These are phyloP conservation scores for Oncorhynchus keta DNA, from an alignment of 2,113 vertebrate genomes.

Conservation along the genomic window DNA sequence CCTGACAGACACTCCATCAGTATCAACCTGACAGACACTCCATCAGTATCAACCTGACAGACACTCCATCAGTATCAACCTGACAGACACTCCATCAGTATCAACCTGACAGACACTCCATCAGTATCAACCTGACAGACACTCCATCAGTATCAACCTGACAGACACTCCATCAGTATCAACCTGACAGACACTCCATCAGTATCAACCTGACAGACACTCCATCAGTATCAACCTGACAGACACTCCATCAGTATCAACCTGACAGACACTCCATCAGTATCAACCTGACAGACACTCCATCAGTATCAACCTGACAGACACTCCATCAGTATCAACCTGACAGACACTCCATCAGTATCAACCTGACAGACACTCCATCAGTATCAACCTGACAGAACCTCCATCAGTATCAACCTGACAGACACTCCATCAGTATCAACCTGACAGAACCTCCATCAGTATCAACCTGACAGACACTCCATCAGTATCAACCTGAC, in stretches of 20 bases:
- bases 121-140: conserved; percentile 65
- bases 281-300: too few relatives aligned
- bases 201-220: conserved; percentile 35
- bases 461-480: too few relatives aligned
- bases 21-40: too few relatives aligned
- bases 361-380: not conserved
- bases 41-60: conserved; percentile 65
- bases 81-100: conserved; percentile 36
- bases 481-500: conserved; percentile 65
- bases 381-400: not conserved
- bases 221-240: not conserved
- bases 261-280: conserved; percentile 50
- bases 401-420: not conserved
- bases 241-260: conserved; percentile 44
- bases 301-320: conserved; percentile 68
- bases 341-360: not conserved
- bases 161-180: conserved; percentile 27
- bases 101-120: not conserved
- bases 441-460: conserved; percentile 58
- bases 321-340: not conserved
- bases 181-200: conserved; percentile 59
- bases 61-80: not conserved
- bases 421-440: conserved; percentile 28
- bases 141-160: too few relatives aligned
- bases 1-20: conserved; percentile 50